Conservation (phyloP, 2,888 invertebrate genomes). For the Morpho achilles region DNA sequence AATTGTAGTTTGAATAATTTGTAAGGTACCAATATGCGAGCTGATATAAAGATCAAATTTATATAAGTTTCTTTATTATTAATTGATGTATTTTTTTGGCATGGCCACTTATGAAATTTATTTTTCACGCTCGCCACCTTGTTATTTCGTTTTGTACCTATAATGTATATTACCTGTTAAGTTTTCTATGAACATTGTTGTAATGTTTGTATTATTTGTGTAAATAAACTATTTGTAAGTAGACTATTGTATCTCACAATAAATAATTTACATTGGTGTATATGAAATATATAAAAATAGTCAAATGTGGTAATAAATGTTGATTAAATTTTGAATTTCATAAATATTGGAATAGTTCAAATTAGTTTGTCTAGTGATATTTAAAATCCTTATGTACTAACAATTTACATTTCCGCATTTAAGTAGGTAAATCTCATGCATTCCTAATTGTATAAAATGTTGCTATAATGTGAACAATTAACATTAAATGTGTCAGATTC, state of each 20-base stretch:
- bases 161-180: conserved; percentile 69
- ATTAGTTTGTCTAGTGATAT: conserved; percentile 55
- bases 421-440: conserved; percentile 52
- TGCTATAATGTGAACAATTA: conserved; percentile 34
- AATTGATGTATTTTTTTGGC: conserved; percentile 37
- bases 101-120: conserved; percentile 35
- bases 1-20: conserved; percentile 11
- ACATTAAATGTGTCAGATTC: conserved; percentile 52
- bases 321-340: conserved; percentile 36
- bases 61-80: conserved; percentile 18
- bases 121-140: conserved; percentile 36
- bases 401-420: conserved; percentile 50
- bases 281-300: conserved; percentile 47
- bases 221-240: conserved; percentile 63
- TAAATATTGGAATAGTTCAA: conserved; percentile 56
- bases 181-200: conserved; percentile 69
- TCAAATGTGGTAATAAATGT: conserved; percentile 51
- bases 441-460: conserved; percentile 47
- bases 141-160: conserved; percentile 67
- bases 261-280: conserved; percentile 38
- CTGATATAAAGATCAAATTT: conserved; percentile 7
- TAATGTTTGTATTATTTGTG: conserved; percentile 74
- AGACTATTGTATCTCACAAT: conserved; percentile 46
- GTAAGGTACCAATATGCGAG: conserved; percentile 17
- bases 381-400: conserved; percentile 35